Base-by-base conservation (phyloP, 2,113 vertebrate genomes). In the Ceyx margarethae region DNA sequence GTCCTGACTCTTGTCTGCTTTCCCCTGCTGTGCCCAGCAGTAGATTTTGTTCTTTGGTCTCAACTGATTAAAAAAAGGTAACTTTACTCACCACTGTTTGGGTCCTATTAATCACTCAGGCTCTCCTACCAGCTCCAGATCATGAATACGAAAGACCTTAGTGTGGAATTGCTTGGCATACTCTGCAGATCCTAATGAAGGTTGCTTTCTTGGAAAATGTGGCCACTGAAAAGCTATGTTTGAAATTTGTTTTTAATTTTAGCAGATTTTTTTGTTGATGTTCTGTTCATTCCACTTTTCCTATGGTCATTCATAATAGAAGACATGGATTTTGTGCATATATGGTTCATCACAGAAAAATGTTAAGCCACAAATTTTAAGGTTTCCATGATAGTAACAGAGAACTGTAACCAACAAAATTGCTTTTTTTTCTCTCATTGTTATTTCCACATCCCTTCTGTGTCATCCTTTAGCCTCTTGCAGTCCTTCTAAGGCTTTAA, bases 21-120 rank as follows among this genome's bases (percentile, higher is more conserved):
- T 87, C 58, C n/a, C 90, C 90, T 85, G 81, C 87, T 94, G 90
- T 81, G 90, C 81, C 62, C 71, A 85, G 74, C 78, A 79, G 69
- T 53, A 75, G 62, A 68, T 85, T 89, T 68, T 64, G 8, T 72
- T 72, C 81, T 94, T 89, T 85, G 69, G 87, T 64, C 81, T 91
- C 3, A 2, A 69, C n/a, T 75, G 71, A 93, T 85, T 89, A 75
- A 75, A 91, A 61, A 60, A 64, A 15, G 9, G 56, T 78, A 87
- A 91, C 37, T 87, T 66, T 46, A 19, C 31, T 85, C 29, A 57
- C 58, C 79, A 29, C 58, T 85, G 9, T 53, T 85, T 35, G 22
- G 12, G 62, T 35, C 48, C 43, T 2, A 68, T 58, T 56, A 94
- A 91, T 87, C 78, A 68, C 48, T 91, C 62, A 53, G 75, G 54